These are phyloP conservation scores for Craseonycteris thonglongyai DNA, from an alignment of 2,113 vertebrate genomes.

Conservation along the genomic window DNA sequence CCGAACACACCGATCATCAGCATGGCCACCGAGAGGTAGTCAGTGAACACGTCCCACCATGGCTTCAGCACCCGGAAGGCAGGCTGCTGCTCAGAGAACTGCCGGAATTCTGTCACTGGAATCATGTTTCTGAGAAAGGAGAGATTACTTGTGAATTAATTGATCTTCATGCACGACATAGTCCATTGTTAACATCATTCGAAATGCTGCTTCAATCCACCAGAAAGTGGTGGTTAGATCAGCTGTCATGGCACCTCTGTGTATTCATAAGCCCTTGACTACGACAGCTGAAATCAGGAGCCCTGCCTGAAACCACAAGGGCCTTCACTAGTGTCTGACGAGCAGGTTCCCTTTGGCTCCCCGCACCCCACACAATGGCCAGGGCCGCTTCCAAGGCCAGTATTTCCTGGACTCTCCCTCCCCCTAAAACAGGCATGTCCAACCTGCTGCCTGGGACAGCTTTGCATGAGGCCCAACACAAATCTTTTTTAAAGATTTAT, in stretches of 20 bases:
- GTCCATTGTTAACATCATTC: background rate
- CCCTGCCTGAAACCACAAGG: background rate
- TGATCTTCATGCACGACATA: background rate
- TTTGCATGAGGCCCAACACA: too few species aligned
- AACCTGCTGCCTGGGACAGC: too few species aligned
- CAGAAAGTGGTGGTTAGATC: background rate
- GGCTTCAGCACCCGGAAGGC: slow-evolving; percentile 98
- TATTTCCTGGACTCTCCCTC: background rate
- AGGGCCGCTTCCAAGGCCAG: background rate
- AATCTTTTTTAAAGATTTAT: too few species aligned
- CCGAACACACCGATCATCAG: slow-evolving; percentile 98
- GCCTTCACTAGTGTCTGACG: background rate
- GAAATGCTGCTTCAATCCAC: background rate
- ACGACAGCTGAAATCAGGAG: background rate
- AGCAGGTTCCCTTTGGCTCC: background rate
- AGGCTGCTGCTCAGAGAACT: slow-evolving; percentile 98
- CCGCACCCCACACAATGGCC: background rate
- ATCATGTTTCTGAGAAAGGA: slow-evolving; percentile 89
- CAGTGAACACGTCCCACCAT: slow-evolving; percentile 99
- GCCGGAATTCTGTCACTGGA: slow-evolving; percentile 97
- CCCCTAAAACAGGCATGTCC: background rate
- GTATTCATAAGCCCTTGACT: background rate
- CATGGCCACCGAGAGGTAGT: slow-evolving; percentile 97
- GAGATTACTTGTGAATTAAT: background rate
- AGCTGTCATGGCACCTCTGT: rapidly evolving